A percentile compares a stretch with the other conserved stretches of the same genome.
Evolutionary conservation across 1,140 invertebrate genomes (phyloP).

Genomic region (Temnothorax longispinosus): DNA sequence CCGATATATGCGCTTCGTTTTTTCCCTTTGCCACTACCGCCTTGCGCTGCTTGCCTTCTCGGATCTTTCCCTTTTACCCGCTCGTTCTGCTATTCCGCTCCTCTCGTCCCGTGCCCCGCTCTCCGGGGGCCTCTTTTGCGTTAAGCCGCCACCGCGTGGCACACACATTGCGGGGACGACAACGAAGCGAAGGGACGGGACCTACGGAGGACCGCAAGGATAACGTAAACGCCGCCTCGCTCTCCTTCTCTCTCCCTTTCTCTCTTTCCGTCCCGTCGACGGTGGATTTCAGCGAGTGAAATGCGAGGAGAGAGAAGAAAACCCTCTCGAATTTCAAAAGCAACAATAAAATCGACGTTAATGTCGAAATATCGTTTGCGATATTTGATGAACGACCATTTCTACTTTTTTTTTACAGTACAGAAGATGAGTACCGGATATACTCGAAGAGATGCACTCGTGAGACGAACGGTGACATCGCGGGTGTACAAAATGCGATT

Average conservation of each 20-base stretch:
- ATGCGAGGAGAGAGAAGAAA: neutral
- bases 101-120: slow-evolving; percentile 32
- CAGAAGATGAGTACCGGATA: neutral
- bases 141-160: slow-evolving; percentile 81
- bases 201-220: slow-evolving; percentile 68
- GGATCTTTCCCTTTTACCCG: slow-evolving; percentile 79
- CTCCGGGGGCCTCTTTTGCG: slow-evolving; percentile 77
- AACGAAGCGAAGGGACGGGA: slow-evolving; percentile 70
- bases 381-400: neutral
- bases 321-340: neutral
- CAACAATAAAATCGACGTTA: neutral
- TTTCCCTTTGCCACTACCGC: slow-evolving; percentile 79
- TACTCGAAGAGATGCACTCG: neutral
- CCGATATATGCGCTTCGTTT: slow-evolving; percentile 80
- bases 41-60: slow-evolving; percentile 75
- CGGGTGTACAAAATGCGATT: neutral
- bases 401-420: neutral
- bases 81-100: slow-evolving; percentile 68
- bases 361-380: neutral
- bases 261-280: neutral
- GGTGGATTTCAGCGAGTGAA: neutral
- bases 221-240: slow-evolving; percentile 73
- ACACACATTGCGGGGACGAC: slow-evolving; percentile 51
- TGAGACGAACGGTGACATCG: neutral
- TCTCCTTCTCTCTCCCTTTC: slow-evolving; percentile 68